Base-by-base conservation (phyloP, 1,140 invertebrate genomes). In the Harlomillsia oculata region DNA sequence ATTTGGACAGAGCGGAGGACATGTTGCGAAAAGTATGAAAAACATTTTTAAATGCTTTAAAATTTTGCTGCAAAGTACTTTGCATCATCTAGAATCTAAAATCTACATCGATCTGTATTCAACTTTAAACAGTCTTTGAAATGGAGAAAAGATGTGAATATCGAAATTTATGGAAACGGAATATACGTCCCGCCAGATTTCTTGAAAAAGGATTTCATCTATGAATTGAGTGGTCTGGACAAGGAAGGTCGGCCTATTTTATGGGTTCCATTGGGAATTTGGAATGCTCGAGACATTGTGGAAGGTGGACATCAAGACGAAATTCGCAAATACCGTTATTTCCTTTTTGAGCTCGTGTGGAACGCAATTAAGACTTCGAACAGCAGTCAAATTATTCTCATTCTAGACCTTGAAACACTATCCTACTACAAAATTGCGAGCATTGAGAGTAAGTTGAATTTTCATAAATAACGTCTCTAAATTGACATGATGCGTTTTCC, bases 121-220 rank as follows among this genome's bases (percentile, higher is more conserved):
- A 36, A 2, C 32, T 2, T 34, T 20, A 34, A 11, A 26, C 20
- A 54, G 44, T 56, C 53, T 2, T 11, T 56, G 11, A 56, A 56
- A 28, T 56, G 53, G 53, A 48, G 53, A n/a, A 46, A 48, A 6
- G 53, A 56, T 8, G 49, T 48, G 26, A 34, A 56, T 20, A 39
- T 56, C 8, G 18, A 43, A 2, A 39, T 34, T 25, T 56, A 56
- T 28, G 29, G 32, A 26, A 48, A 11, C 8, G n/a, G n/a, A n/a
- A n/a, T n/a, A n/a, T 56, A 25, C 16, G 53, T 48, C 18, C 53
- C 53, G 21, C 53, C 53, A n/a, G 9, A 43, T 20, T 48, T 18
- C 28, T 37, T 56, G 8, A 56, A 49, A 18, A 36, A 56, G 16
- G 53, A 56, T 20, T 56, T 56, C 28, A 46, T 56, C 8, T 56